Evolutionary conservation across 64 coral and sea anemone genomes (phyloP).

Genomic region (Pocillopora verrucosa): DNA sequence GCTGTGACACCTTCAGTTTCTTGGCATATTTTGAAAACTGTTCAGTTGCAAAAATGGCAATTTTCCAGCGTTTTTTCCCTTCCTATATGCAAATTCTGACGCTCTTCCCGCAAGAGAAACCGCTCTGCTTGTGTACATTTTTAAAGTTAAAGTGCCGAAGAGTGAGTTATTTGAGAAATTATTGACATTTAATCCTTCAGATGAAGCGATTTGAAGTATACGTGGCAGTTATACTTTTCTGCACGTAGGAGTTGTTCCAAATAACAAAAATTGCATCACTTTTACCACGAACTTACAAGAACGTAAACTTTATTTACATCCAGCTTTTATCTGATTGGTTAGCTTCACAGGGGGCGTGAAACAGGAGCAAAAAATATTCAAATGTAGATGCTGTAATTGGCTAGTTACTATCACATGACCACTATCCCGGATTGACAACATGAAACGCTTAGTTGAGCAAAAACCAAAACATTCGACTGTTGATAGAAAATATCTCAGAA

Average conservation of each 20-base stretch:
- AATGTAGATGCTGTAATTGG: not conserved
- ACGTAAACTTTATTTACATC: not conserved
- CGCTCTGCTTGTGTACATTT: not conserved
- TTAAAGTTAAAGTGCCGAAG: not conserved
- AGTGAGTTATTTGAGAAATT: not conserved
- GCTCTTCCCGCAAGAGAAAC: not conserved
- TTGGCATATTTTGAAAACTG: not conserved
- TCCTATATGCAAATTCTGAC: not conserved
- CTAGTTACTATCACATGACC: not conserved
- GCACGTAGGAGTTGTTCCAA: too few species aligned
- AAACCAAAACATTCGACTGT: slow-evolving; percentile 12
- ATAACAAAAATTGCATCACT: slow-evolving; percentile 13
- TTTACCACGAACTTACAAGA: not conserved
- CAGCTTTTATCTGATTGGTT: not conserved
- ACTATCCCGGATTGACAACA: not conserved
- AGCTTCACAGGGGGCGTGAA: not conserved
- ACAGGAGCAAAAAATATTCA: not conserved
- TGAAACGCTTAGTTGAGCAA: not conserved
- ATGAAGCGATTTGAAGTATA: not conserved
- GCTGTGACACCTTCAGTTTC: not conserved
- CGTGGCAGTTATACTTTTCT: not conserved
- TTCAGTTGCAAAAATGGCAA: not conserved
- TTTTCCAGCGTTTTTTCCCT: not conserved
- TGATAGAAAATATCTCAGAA: not conserved
- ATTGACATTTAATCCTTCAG: not conserved